Evolutionary conservation across 1,140 invertebrate species (phyloP), one percentile per base, ranked within the genome.

Genomic region (Bombus pyrosoma): DNA sequence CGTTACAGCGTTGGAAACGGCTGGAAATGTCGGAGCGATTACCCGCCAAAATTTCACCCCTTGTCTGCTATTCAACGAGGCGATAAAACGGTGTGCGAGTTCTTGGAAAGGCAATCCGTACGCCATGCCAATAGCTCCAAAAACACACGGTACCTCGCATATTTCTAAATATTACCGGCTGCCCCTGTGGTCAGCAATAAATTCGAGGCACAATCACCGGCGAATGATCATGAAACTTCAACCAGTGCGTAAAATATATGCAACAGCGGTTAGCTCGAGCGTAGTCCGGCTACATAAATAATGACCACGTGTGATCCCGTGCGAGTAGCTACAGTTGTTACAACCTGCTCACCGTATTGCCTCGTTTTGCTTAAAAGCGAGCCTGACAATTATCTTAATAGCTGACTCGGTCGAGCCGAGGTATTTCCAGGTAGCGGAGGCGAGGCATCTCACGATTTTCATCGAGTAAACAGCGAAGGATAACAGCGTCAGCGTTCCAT

Each of bases 341-440:
- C 43, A 39, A 64, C 43, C 37, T 15, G 43, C 8, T 47, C 32
- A 62, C 37, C 37, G 62, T 80, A 62, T 83, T 71, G 81, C 28
- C 76, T 86, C 32, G 41, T 71, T 86, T 68, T 74, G 64, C 68
- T n/a, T 69, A 69, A 89, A 84, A 86, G 62, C 76, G 6, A 34
- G 37, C 25, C 32, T 81, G 62, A 81, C 85, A 77, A 89, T 90
- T 90, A 90, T 90, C 87, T 86, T 86, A 89, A 89, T 79, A 66
- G 88, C 76, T 53, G 28, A 39, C 81, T 81, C 32, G 57, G 9
- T 47, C 47, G n/a, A 69, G n/a, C 82, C 77, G 47, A 53, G 47
- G 47, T 53, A 78, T 74, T 86, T 87, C 34, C 77, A 86, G 22
- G 75, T 86, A 83, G 75, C 73, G 28, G 12, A 53, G 47, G 47